A percentile compares a stretch with the other conserved stretches of the same genome.
phyloP scores from a whole-genome alignment of 2,797 vertebrate genomes.

The Paratrypauchen microcephalus region DNA sequence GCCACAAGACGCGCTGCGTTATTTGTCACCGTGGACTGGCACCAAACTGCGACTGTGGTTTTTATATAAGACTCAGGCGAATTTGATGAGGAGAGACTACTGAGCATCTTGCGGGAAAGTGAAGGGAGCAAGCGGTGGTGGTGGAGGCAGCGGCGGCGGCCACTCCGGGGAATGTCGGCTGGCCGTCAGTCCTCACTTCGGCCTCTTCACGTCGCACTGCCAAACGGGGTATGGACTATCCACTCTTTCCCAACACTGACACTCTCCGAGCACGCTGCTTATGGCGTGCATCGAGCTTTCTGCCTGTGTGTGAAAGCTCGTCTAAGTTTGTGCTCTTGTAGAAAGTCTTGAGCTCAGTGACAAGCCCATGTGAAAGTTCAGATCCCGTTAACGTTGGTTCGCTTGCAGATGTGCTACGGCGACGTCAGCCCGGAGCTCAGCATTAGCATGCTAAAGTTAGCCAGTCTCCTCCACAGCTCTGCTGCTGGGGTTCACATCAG shows the following conservation, averaged over 20 bases:
- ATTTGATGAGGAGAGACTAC: conserved; percentile 7
- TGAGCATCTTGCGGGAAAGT: conserved; percentile 63
- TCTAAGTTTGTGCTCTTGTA: conserved; percentile 43
- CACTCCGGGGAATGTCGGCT: conserved; percentile 77
- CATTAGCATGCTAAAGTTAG: conserved; percentile 76
- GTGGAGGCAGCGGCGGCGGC: conserved; percentile 55
- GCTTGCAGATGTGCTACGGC: conserved; percentile 57
- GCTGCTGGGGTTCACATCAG: conserved; percentile 57
- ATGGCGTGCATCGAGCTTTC: conserved; percentile 4
- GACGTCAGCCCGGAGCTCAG: conserved; percentile 54
- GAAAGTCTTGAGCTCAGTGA: conserved; percentile 43
- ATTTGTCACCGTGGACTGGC: conserved; percentile 40
- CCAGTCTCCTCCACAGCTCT: conserved; percentile 39
- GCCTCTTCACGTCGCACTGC: conserved; percentile 73
- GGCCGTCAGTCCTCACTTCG: conserved; percentile 79
- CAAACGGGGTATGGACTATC: conserved; percentile 72
- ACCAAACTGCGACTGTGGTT: conserved; percentile 31
- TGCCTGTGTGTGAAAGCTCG: conserved; percentile 14
- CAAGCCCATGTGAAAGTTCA: conserved; percentile 60
- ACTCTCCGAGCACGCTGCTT: conserved; percentile 27
- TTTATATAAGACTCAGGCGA: conserved; percentile 39
- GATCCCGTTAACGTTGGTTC: conserved; percentile 51
- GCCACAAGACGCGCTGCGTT: conserved; percentile 50
- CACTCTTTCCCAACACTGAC: conserved; percentile 48
- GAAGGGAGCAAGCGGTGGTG: conserved; percentile 51